A percentile compares a stretch with the other conserved stretches of the same genome.
Conservation (phyloP, 2,113 vertebrate species). For the Channa maculata region DNA sequence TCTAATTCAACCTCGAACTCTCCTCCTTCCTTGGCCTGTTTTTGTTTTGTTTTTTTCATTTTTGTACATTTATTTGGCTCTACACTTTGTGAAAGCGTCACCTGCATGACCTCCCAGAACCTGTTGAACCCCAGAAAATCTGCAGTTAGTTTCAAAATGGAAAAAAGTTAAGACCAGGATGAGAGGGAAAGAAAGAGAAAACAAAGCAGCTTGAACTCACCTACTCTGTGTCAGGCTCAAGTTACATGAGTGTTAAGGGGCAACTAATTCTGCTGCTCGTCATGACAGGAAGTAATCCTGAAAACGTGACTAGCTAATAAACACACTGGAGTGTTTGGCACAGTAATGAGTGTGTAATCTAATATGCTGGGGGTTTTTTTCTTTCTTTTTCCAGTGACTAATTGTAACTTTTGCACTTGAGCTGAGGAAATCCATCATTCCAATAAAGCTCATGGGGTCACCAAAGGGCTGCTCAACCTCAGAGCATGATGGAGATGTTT, state of each 20-base stretch:
- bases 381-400: constrained; percentile 23
- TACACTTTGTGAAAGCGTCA: constrained; percentile 27
- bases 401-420: constrained; percentile 19
- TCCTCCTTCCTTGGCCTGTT: neutral
- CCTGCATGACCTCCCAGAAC: neutral
- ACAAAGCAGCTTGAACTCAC: neutral
- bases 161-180: constrained; percentile 42
- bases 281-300: constrained; percentile 60
- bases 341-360: constrained; percentile 28
- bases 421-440: constrained; percentile 16
- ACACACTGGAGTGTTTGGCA: constrained; percentile 26
- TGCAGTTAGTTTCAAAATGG: constrained; percentile 4
- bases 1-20: neutral
- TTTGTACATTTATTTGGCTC: neutral
- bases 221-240: constrained; percentile 37
- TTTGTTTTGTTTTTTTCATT: neutral
- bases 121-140: constrained; percentile 18
- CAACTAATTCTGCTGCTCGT: constrained; percentile 41
- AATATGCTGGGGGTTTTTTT: constrained; percentile 1
- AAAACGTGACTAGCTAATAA: constrained; percentile 50
- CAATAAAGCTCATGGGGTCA: neutral
- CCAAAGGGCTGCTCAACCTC: neutral
- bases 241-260: constrained; percentile 59
- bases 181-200: constrained; percentile 19
- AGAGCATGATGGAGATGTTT: constrained; percentile 1